Conservation (phyloP, 2,888 invertebrate genomes). For the Dynastes hyllus region DNA sequence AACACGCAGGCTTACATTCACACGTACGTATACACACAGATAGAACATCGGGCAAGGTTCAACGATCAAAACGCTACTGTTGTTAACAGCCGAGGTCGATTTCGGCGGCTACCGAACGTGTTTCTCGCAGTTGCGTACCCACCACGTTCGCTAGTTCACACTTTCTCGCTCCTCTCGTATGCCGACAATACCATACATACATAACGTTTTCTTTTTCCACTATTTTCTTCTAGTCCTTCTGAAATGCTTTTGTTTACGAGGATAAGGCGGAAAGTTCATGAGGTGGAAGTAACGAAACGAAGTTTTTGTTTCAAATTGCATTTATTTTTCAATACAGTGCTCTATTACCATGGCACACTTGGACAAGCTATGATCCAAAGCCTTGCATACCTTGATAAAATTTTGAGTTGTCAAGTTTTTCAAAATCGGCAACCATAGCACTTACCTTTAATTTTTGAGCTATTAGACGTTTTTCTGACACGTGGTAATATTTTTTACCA, state of each 20-base stretch:
- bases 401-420: too few species aligned
- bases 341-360: too few species aligned
- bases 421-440: too few species aligned
- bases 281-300: too few species aligned
- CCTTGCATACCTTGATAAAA: too few species aligned
- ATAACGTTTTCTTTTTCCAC: slow-evolving; percentile 28
- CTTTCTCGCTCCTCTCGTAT: slow-evolving; percentile 48
- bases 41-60: slow-evolving; percentile 58
- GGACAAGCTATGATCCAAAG: too few species aligned
- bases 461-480: too few species aligned
- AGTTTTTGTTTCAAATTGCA: too few species aligned
- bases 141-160: slow-evolving; percentile 56
- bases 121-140: slow-evolving; percentile 53
- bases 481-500: too few species aligned
- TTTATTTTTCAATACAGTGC: neutral
- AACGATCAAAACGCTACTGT: slow-evolving; percentile 61
- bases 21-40: slow-evolving; percentile 3
- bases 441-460: too few species aligned
- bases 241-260: too few species aligned
- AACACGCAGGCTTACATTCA: neutral
- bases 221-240: slow-evolving; percentile 11
- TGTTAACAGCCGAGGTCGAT: slow-evolving; percentile 56
- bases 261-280: too few species aligned
- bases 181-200: slow-evolving; percentile 39
- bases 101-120: slow-evolving; percentile 50